A percentile compares a stretch with the other conserved stretches of the same genome.
These are phyloP conservation scores for Argya squamiceps DNA, from an alignment of 2,797 vertebrate species.

Conservation along the genomic window DNA sequence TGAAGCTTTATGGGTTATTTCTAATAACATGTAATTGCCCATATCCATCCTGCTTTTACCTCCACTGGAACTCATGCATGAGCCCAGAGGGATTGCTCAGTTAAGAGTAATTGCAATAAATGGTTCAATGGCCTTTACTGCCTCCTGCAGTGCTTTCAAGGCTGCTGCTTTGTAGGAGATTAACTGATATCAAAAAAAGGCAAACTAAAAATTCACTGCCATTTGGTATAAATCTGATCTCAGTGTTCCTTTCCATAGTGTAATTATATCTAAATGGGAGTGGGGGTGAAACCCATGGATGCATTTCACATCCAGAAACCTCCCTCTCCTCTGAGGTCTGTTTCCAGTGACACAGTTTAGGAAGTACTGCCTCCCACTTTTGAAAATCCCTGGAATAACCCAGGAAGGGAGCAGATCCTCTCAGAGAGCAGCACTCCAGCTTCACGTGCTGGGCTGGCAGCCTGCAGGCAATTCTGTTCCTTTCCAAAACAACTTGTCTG, in stretches of 20 bases:
- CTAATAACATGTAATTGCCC: not conserved
- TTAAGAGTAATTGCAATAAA: conserved; percentile 6
- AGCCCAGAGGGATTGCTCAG: not conserved
- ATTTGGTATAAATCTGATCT: not conserved
- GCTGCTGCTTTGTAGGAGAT: not conserved
- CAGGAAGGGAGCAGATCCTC: not conserved
- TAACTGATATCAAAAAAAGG: not conserved
- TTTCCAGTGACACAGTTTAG: not conserved
- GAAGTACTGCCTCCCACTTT: not conserved
- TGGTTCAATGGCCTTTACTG: conserved; percentile 12
- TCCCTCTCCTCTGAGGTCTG: not conserved
- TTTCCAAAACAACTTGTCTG: not conserved
- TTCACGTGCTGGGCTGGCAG: not conserved
- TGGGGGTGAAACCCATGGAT: not conserved
- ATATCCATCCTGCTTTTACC: not conserved
- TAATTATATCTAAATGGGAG: not conserved
- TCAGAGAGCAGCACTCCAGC: not conserved
- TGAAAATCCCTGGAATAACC: not conserved
- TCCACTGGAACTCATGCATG: not conserved
- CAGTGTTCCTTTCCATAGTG: not conserved
- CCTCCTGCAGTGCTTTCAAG: not conserved
- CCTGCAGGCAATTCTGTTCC: not conserved
- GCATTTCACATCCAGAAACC: not conserved
- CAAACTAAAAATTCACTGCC: not conserved
- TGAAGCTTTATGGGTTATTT: not conserved